phyloP scores from a whole-genome alignment of 2,113 vertebrate genomes.

The Oophaga pumilio region DNA sequence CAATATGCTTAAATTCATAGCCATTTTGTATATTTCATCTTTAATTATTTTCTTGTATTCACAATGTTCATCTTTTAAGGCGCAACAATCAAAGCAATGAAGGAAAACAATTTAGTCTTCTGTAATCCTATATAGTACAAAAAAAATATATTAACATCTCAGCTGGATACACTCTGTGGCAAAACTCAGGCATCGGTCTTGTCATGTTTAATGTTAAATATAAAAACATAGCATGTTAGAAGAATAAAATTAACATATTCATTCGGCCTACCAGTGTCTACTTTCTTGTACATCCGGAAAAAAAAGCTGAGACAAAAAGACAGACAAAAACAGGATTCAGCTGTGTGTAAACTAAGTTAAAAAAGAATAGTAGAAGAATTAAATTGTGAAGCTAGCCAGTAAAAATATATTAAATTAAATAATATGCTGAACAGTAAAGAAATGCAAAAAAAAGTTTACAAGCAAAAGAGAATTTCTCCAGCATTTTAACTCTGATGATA shows the following conservation, averaged over 20 bases:
- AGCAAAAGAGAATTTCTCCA: not conserved
- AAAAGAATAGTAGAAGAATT: not conserved
- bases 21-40: conserved; percentile 12
- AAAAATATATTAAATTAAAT: not conserved
- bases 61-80: conserved; percentile 5
- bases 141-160: conserved; percentile 48
- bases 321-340: not conserved
- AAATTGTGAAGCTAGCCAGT: not conserved
- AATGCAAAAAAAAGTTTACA: not conserved
- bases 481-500: not conserved
- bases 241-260: conserved; percentile 38
- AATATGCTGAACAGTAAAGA: not conserved
- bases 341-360: not conserved
- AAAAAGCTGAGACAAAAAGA: not conserved
- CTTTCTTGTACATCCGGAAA: conserved; percentile 21
- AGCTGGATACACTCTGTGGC: conserved; percentile 36
- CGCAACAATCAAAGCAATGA: conserved; percentile 9
- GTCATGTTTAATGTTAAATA: conserved; percentile 51
- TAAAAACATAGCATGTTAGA: conserved; percentile 33
- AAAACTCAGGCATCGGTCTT: conserved; percentile 35
- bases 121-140: conserved; percentile 41
- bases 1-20: not conserved
- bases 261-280: conserved; percentile 20
- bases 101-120: conserved; percentile 44
- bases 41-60: conserved; percentile 48